Percentiles rank a stretch among this genome's conserved stretches.
phyloP scores from a whole-genome alignment of 2,113 vertebrate genomes.

The Ochotona princeps region DNA sequence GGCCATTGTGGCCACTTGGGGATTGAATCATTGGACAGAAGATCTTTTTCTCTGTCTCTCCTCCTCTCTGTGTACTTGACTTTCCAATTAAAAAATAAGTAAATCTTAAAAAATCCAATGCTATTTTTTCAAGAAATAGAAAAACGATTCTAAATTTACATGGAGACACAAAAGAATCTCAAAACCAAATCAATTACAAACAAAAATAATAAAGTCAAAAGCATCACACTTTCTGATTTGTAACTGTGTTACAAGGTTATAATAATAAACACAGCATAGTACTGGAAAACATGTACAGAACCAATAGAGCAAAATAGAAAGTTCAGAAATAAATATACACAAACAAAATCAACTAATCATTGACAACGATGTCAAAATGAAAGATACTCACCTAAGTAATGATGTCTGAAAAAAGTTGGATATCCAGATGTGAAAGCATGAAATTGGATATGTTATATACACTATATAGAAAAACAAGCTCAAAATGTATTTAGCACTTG shows the following conservation, averaged over 20 bases:
- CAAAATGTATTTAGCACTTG: neutral
- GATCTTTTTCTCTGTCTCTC: too few relatives aligned
- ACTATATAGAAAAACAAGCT: neutral
- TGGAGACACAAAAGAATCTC: neutral
- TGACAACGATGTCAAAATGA: neutral
- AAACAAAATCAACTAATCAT: neutral
- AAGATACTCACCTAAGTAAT: neutral
- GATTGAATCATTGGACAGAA: too few relatives aligned
- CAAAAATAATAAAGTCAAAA: neutral
- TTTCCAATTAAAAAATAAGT: too few relatives aligned
- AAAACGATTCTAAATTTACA: neutral
- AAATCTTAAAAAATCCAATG: neutral
- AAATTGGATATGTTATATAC: neutral
- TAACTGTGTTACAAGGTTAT: neutral
- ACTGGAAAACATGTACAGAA: neutral
- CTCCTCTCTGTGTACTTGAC: too few relatives aligned
- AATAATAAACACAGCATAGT: neutral
- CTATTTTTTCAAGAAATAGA: neutral
- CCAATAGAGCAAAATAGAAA: neutral
- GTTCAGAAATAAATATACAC: neutral
- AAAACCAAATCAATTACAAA: neutral
- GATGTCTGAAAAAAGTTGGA: neutral
- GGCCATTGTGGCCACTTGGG: too few relatives aligned
- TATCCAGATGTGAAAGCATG: neutral
- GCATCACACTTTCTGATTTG: neutral